phyloP scores from a whole-genome alignment of 2,797 vertebrate genomes.

The Etheostoma nigrum region DNA sequence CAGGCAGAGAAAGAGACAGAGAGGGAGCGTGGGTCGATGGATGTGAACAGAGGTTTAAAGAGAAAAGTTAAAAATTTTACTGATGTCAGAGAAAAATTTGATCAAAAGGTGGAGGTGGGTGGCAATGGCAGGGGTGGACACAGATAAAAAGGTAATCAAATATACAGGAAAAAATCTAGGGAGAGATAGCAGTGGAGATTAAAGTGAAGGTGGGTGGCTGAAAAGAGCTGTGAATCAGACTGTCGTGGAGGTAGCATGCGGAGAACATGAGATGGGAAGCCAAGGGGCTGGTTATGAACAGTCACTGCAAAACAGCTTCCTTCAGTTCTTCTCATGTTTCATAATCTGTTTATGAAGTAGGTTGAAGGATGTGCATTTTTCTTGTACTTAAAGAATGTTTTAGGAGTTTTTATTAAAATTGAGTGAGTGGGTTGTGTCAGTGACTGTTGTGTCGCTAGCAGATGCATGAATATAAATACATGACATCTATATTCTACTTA shows the following conservation, averaged over 20 bases:
- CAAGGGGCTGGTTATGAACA: slow-evolving; percentile 53
- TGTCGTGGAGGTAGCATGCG: slow-evolving; percentile 48
- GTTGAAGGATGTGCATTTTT: background rate
- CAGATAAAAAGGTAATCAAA: slow-evolving; percentile 61
- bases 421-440: background rate
- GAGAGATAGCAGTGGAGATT: slow-evolving; percentile 61
- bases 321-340: slow-evolving; percentile 30
- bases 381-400: slow-evolving; percentile 12
- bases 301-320: slow-evolving; percentile 43
- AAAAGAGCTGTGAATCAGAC: slow-evolving; percentile 65
- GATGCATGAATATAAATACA: slow-evolving; percentile 13
- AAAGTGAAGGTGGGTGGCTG: slow-evolving; percentile 62
- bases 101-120: slow-evolving; percentile 41
- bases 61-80: slow-evolving; percentile 43
- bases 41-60: slow-evolving; percentile 50
- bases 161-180: slow-evolving; percentile 39
- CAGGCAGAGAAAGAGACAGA: slow-evolving; percentile 26
- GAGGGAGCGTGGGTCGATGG: slow-evolving; percentile 32
- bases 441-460: background rate
- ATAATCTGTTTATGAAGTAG: slow-evolving; percentile 39
- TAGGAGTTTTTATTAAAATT: slow-evolving; percentile 10
- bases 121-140: slow-evolving; percentile 38
- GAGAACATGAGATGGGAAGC: slow-evolving; percentile 63
- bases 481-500: background rate
- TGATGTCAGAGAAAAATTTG: slow-evolving; percentile 35